Evolutionary conservation across 2,113 vertebrate species (phyloP).

Genomic region (Ctenodactylus gundi): DNA sequence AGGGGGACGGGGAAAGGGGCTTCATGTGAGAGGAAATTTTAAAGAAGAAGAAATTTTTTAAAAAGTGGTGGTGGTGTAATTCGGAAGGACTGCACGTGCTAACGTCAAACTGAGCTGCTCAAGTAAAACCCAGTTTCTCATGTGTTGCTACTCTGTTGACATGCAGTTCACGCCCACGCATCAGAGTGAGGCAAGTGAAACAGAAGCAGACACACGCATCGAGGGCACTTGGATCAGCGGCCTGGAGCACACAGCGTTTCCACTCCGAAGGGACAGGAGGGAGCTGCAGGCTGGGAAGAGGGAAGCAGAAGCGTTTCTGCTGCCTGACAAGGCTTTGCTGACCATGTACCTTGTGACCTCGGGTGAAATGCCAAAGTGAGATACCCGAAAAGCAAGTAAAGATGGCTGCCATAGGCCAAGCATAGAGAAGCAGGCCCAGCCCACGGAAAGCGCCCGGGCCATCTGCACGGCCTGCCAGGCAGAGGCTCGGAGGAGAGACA

Average conservation of each 20-base stretch:
- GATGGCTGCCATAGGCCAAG: too few relatives aligned
- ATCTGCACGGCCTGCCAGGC: accelerated
- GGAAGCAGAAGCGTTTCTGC: neutral
- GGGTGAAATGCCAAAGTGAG: neutral
- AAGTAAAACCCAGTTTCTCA: too few relatives aligned
- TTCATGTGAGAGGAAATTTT: neutral
- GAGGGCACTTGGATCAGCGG: neutral
- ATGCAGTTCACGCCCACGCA: neutral
- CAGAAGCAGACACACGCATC: neutral
- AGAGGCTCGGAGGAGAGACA: accelerated
- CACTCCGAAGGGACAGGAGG: too few relatives aligned
- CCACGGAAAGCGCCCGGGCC: neutral
- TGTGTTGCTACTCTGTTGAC: neutral
- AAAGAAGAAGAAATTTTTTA: too few relatives aligned
- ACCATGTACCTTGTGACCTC: neutral
- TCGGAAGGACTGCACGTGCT: neutral
- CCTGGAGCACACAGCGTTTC: accelerated
- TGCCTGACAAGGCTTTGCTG: neutral
- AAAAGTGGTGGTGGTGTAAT: accelerated
- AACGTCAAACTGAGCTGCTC: neutral
- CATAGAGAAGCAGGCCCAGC: neutral
- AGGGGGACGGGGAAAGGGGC: neutral
- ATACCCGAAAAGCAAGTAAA: accelerated
- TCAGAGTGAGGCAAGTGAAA: neutral
- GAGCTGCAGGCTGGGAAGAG: too few relatives aligned